Evolutionary conservation across 2,888 invertebrate genomes (phyloP), one percentile per base, ranked within the genome.

Genomic region (Barypeithes pellucidus): DNA sequence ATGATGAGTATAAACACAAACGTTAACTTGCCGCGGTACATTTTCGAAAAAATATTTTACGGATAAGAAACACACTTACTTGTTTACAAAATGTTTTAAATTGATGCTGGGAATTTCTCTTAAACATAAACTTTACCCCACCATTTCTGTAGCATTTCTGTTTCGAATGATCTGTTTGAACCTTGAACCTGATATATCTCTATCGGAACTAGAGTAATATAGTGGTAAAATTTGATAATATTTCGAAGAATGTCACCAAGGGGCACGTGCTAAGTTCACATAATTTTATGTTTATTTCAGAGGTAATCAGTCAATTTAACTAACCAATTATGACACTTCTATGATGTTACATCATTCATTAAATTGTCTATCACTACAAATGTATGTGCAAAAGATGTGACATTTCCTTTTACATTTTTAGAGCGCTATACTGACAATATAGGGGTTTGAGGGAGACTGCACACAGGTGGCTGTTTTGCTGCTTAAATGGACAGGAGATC

Each of bases 111-210:
- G 81, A 81, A 80, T 78, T 84, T 80, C 82, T 83, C 82, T 85
- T 84, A 83, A 84, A 83, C 83, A 81, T 82, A 80, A 80, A 81
- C 81, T 83, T 82, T 82, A 80, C 85, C 86, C 86, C 85, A 85
- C 85, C 85, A 84, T 84, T 80, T 78, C 79, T 71, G 80, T 80
- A 83, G 79, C 86, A 85, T 83, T 85, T 85, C 85, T 83, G 80
- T 83, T 81, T 79, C 83, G 85, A 81, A 84, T 86, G 86, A 86
- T 86, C 84, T 78, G 81, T 79, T 79, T 85, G 86, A 84, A 86
- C 86, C 85, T 86, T 86, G 86, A 86, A 85, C 86, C 84, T 75
- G 76, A 76, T 85, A 83, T 82, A 81, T 83, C 81, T 83, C 83
- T 83, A 82, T 83, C 84, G 83, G 82, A 85, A 85, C 82, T 85